Evolutionary conservation across 2,888 invertebrate species (phyloP).

Genomic region (Sepioteuthis lessoniana): DNA sequence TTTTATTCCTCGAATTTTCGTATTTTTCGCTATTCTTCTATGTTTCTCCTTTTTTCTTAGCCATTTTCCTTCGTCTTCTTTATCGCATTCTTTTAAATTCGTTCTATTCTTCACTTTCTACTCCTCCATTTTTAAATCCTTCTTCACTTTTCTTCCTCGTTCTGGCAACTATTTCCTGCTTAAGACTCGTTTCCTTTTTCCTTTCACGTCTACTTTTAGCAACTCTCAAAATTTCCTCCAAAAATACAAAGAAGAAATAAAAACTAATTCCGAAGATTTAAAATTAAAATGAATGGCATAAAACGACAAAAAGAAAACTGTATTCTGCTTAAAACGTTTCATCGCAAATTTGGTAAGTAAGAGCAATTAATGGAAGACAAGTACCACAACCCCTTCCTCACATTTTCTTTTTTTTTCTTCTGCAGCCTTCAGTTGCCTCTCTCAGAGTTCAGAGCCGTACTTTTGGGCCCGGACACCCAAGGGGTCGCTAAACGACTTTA

Average conservation of each 20-base stretch:
- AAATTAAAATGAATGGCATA: neutral
- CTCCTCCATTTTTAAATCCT: too few species aligned
- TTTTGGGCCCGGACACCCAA: neutral
- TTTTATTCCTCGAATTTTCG: neutral
- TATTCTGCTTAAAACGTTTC: neutral
- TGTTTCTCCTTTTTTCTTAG: neutral
- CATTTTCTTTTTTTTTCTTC: neutral
- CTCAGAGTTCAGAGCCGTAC: neutral
- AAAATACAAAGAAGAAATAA: too few species aligned
- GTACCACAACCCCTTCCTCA: neutral
- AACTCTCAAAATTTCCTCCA: too few species aligned
- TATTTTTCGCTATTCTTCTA: neutral
- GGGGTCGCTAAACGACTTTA: conserved; percentile 42
- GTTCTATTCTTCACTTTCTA: too few species aligned
- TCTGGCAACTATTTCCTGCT: too few species aligned
- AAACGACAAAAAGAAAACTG: neutral
- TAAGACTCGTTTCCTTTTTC: too few species aligned
- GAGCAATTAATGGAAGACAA: neutral
- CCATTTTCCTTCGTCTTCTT: neutral
- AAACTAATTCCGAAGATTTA: neutral
- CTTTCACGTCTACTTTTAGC: too few species aligned
- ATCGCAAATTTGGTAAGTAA: neutral
- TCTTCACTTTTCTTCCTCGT: too few species aligned
- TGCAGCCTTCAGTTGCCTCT: neutral
- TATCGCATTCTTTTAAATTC: too few species aligned